A percentile compares a stretch with the other conserved stretches of the same genome.
Evolutionary conservation across 2,888 invertebrate species (phyloP).

Genomic region (Deroplatys truncata): DNA sequence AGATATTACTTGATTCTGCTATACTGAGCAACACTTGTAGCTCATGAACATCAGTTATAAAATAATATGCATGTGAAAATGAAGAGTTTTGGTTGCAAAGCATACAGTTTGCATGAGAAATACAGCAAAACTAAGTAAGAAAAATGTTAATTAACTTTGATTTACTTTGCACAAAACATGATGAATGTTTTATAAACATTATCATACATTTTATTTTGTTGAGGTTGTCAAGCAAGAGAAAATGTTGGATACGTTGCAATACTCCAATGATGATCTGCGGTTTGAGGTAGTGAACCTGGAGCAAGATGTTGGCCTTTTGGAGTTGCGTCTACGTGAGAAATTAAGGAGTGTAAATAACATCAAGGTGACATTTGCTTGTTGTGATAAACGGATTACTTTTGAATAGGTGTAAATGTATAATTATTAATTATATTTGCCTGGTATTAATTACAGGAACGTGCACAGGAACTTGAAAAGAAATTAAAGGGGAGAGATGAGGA

Average conservation of each 20-base stretch:
- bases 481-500: background rate
- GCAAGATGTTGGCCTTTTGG: conserved; percentile 8
- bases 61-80: too few relatives aligned
- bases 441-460: background rate
- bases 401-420: too few relatives aligned
- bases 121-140: background rate
- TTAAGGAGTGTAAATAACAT: background rate
- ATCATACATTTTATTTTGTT: background rate
- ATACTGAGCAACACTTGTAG: background rate
- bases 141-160: background rate
- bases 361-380: conserved; percentile 5
- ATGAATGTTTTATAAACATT: too few relatives aligned
- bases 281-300: conserved; percentile 1
- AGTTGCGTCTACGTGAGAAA: background rate
- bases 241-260: background rate
- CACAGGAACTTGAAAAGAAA: background rate
- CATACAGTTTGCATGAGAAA: background rate
- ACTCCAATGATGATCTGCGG: conserved; percentile 8
- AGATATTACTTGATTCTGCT: background rate
- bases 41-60: too few relatives aligned
- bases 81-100: too few relatives aligned
- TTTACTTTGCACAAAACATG: too few relatives aligned
- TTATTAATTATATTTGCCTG: background rate
- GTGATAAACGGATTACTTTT: background rate
- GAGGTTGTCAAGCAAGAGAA: conserved; percentile 21